A percentile compares a stretch with the other conserved stretches of the same genome.
These are phyloP conservation scores for Thrips palmi DNA, from an alignment of 1,140 invertebrate genomes.

Conservation along the genomic window DNA sequence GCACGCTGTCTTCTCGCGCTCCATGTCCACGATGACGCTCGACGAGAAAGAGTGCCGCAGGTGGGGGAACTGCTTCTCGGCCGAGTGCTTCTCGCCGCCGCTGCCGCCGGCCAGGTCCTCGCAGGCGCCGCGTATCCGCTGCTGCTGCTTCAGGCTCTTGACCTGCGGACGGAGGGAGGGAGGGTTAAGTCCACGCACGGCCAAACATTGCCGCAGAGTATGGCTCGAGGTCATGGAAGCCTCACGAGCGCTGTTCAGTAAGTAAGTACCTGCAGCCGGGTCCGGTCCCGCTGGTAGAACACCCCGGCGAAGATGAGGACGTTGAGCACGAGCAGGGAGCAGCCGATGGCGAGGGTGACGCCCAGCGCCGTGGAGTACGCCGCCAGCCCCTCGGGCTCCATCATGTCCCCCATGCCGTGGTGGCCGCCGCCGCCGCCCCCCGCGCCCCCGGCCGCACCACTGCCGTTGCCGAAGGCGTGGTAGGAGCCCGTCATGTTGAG, in stretches of 20 bases:
- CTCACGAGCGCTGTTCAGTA: no score
- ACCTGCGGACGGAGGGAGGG: no score
- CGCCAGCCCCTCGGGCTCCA: constrained; percentile 18
- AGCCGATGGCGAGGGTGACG: constrained; percentile 72
- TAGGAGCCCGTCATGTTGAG: no score
- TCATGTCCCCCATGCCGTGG: background rate
- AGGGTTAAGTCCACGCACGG: no score
- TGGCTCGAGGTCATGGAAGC: no score
- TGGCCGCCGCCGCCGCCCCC: background rate
- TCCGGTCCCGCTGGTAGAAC: constrained; percentile 73
- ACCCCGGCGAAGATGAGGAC: constrained; percentile 72
- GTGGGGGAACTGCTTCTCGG: no score
- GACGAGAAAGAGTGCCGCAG: constrained; percentile 6
- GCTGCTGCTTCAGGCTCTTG: constrained; percentile 9
- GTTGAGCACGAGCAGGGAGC: constrained; percentile 64
- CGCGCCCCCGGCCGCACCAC: no score
- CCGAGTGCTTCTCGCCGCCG: no score
- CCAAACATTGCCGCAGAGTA: no score
- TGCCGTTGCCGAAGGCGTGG: no score
- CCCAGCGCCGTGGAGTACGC: constrained; percentile 62
- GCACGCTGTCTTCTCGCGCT: no score
- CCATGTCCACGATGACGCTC: constrained; percentile 8
- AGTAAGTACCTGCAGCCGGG: constrained; percentile 19
- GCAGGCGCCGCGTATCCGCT: background rate
- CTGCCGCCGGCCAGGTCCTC: no score